phyloP scores from a whole-genome alignment of 2,888 invertebrate genomes.

The Harpalus rubripes region DNA sequence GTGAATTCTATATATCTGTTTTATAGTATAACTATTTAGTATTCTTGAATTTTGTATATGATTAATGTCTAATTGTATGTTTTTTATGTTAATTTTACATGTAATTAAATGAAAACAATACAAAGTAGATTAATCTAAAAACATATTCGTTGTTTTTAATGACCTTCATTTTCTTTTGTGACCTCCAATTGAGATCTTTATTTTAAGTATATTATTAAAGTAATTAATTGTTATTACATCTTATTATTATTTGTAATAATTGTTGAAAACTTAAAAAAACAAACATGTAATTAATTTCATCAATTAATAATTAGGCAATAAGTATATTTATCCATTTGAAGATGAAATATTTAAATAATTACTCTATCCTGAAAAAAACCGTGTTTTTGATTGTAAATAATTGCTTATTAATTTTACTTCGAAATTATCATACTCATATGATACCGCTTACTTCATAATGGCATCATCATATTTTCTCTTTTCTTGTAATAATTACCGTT shows the following conservation, averaged over 20 bases:
- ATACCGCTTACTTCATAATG: conserved; percentile 32
- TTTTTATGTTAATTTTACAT: not conserved
- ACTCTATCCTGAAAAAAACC: not conserved
- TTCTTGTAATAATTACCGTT: conserved; percentile 25
- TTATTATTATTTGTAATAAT: conserved; percentile 29
- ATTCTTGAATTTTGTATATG: too few species aligned
- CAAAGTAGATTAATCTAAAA: not conserved
- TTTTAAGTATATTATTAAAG: conserved; percentile 26
- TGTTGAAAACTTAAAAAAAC: conserved; percentile 2
- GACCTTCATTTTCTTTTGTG: conserved; percentile 23
- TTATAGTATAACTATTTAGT: too few species aligned
- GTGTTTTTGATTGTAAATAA: conserved; percentile 10
- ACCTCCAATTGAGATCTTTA: conserved; percentile 10
- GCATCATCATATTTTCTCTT: conserved; percentile 5
- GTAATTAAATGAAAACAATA: not conserved
- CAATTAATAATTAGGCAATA: not conserved
- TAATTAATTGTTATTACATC: conserved; percentile 42
- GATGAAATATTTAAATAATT: too few species aligned
- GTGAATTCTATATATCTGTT: too few species aligned
- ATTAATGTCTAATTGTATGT: too few species aligned
- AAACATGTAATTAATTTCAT: not conserved
- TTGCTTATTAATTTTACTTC: conserved; percentile 27
- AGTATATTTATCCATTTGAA: not conserved
- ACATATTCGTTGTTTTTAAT: conserved; percentile 8
- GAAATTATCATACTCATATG: not conserved